A percentile compares a stretch with the other conserved stretches of the same genome.
Evolutionary conservation across 1,140 invertebrate genomes (phyloP).

Genomic region (Andrena cerasifolii): DNA sequence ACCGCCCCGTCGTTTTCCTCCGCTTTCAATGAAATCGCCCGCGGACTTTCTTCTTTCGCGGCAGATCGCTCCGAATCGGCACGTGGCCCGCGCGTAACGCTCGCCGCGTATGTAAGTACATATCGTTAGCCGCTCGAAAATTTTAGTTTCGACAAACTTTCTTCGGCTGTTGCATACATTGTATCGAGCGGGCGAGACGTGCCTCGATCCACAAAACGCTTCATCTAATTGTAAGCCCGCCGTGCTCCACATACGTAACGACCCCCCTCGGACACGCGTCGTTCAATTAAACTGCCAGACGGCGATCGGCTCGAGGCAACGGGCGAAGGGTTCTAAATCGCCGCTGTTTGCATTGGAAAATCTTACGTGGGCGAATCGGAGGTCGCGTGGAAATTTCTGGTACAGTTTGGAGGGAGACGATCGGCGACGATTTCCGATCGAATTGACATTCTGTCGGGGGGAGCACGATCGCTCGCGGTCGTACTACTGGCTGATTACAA

Average conservation of each 20-base stretch:
- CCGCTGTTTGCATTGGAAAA: no score
- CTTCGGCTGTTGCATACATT: slow-evolving; percentile 47
- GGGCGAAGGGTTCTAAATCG: no score
- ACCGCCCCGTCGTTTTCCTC: background rate
- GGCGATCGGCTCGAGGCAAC: background rate
- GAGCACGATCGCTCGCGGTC: slow-evolving; percentile 14
- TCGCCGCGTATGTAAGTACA: slow-evolving; percentile 31
- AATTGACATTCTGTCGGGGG: slow-evolving; percentile 70
- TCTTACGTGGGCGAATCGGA: background rate
- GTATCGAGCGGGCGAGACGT: slow-evolving; percentile 34
- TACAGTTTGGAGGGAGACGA: slow-evolving; percentile 11
- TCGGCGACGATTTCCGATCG: slow-evolving; percentile 54
- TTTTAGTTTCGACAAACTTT: slow-evolving; percentile 52
- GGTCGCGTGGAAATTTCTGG: slow-evolving; percentile 23
- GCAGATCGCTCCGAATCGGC: slow-evolving; percentile 34
- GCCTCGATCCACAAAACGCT: slow-evolving; percentile 57
- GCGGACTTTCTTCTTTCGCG: slow-evolving; percentile 40
- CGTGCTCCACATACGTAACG: slow-evolving; percentile 55
- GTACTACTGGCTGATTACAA: slow-evolving; percentile 56
- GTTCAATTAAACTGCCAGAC: slow-evolving; percentile 25
- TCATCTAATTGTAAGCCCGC: slow-evolving; percentile 42
- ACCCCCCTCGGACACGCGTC: background rate
- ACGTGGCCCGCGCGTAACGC: slow-evolving; percentile 38
- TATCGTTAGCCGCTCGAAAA: slow-evolving; percentile 49
- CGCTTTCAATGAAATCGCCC: slow-evolving; percentile 14